These are phyloP conservation scores for Sminthurides aquaticus DNA, from an alignment of 2,888 invertebrate genomes.

Conservation along the genomic window DNA sequence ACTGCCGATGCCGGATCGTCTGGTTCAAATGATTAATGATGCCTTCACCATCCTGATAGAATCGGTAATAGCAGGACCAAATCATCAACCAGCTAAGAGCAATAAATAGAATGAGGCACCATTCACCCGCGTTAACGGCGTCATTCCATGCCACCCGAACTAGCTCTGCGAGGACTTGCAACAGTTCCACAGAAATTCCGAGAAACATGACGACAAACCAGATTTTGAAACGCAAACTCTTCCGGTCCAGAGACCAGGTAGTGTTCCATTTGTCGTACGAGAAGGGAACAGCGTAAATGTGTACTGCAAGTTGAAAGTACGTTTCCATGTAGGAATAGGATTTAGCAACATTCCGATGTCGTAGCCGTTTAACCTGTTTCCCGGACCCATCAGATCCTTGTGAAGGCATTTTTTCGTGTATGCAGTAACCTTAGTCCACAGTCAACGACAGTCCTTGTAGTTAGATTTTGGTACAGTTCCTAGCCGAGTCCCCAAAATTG, in stretches of 20 bases:
- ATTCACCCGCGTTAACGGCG: not conserved
- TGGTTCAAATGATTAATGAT: slow-evolving; percentile 3
- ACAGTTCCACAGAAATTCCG: not conserved
- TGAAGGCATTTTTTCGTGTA: no score
- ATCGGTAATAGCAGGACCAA: not conserved
- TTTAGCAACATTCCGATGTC: no score
- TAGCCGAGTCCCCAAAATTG: no score
- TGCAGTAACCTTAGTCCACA: no score
- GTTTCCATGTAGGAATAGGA: not conserved
- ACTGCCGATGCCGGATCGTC: not conserved
- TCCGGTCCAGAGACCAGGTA: not conserved
- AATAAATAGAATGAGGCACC: slow-evolving; percentile 2
- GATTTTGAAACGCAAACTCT: not conserved
- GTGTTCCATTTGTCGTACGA: not conserved
- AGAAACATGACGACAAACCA: not conserved
- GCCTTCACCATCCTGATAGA: not conserved
- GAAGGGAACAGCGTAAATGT: slow-evolving; percentile 1
- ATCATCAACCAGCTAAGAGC: slow-evolving; percentile 1
- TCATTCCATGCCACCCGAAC: not conserved
- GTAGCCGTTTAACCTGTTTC: no score
- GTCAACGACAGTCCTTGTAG: no score
- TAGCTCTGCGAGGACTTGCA: slow-evolving; percentile 1
- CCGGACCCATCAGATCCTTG: no score
- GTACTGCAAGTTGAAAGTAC: not conserved
- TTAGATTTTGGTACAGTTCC: no score